These are phyloP conservation scores for Axinella damicornis DNA, from an alignment of 37 sponge, comb jelly and placozoan genomes.

Conservation along the genomic window DNA sequence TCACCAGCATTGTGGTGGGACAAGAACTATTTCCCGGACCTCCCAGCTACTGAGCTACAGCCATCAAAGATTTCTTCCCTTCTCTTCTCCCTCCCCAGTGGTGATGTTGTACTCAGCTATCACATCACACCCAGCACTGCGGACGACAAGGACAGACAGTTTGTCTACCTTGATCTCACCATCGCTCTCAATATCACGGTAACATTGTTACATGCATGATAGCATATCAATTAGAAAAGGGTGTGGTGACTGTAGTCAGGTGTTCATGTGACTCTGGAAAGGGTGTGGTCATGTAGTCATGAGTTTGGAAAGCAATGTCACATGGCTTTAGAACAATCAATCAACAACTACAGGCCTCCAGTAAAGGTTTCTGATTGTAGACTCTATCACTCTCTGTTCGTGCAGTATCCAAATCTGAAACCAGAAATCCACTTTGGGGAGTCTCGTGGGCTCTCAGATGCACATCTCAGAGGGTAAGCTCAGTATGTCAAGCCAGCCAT, in stretches of 20 bases:
- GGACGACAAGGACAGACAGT: slow-evolving; percentile 61
- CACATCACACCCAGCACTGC: slow-evolving; percentile 76
- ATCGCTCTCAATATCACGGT: slow-evolving; percentile 5
- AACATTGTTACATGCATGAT: neutral
- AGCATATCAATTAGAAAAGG: neutral
- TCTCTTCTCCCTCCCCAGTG: neutral
- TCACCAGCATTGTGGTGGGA: no score
- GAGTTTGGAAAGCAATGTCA: neutral
- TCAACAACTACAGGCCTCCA: no score
- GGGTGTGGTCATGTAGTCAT: no score
- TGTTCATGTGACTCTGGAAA: no score
- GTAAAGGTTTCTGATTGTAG: neutral
- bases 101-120: slow-evolving; percentile 14
- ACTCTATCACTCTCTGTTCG: neutral
- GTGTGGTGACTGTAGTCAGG: neutral
- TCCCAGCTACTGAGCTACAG: no score
- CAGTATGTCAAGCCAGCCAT: neutral
- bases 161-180: slow-evolving; percentile 65
- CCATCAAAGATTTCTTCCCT: no score
- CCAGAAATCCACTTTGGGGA: slow-evolving; percentile 9
- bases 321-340: no score
- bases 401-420: slow-evolving; percentile 45
- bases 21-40: no score
- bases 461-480: slow-evolving; percentile 49
- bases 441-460: slow-evolving; percentile 74